Base-by-base conservation (phyloP, 2,888 invertebrate species). In the Conops quadrifasciatus region DNA sequence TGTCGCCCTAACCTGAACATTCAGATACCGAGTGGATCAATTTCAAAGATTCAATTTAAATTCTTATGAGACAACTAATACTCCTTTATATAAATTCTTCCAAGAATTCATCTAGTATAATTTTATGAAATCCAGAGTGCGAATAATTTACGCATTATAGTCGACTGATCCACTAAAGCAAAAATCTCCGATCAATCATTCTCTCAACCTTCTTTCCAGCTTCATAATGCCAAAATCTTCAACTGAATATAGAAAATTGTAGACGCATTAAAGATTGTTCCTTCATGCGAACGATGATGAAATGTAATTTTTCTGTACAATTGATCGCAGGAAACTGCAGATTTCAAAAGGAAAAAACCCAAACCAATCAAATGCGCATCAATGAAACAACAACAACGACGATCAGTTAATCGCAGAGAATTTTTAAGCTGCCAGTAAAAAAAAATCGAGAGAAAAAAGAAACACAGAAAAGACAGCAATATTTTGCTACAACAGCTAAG, bases 401-500 rank as follows among this genome's bases (percentile, higher is more conserved):
- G 67, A 47, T 58, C 53, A 19, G 36, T 36, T n/a, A 45, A 19
- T 28, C 51, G 16, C 26, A 49, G 49, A n/a, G 24, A 4, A 67
- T 56, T 36, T 36, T 9, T 36, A 36, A 36, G 36, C 36, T 24
- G 43, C n/a, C 49, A 16, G 45, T 64, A 9, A 30, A n/a, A 36
- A 36, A 43, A 62, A 64, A 49, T n/a, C n/a, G n/a, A n/a, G n/a
- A n/a, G n/a, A 47, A 49, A 9, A 30, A 1, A n/a, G 24, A 49
- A 15, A 24, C 28, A 13, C 26, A 65, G 16, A 66, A 63, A 64
- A 13, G 15, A 58, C 24, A 16, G 58, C 63, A 67, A 59, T 59
- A 24, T 78, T 77, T 75, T 76, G 74, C 73, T 78, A 76, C 80
- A 80, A 59, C 59, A 75, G 82, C 81, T 83, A 78, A 83, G 80